phyloP scores from a whole-genome alignment of 2,888 invertebrate species.

The Buathra laborator region DNA sequence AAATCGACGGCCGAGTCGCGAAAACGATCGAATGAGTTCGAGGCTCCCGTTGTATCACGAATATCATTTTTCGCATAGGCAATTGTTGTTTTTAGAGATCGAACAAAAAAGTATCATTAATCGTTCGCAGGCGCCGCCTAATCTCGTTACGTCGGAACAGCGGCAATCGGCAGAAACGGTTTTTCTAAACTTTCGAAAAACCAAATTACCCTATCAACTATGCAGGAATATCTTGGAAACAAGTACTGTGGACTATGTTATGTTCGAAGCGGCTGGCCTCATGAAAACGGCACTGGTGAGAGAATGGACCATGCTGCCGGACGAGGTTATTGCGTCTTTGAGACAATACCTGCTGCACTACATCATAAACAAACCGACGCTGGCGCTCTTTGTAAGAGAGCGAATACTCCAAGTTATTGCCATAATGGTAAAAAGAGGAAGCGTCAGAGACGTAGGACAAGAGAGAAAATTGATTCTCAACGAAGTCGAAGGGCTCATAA shows the following conservation, averaged over 20 bases:
- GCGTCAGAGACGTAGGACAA: constrained; percentile 90
- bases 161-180: constrained; percentile 93
- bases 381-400: constrained; percentile 92
- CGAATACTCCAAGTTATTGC: constrained; percentile 92
- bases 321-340: constrained; percentile 89
- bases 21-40: no score
- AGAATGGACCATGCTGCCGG: constrained; percentile 92
- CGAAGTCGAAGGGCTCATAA: constrained; percentile 92
- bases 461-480: constrained; percentile 89
- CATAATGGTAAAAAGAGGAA: constrained; percentile 94
- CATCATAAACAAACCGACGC: constrained; percentile 88
- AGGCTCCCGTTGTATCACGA: no score
- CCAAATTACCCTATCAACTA: constrained; percentile 92
- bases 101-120: constrained; percentile 8
- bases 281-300: constrained; percentile 93
- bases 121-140: constrained; percentile 90
- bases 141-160: constrained; percentile 91
- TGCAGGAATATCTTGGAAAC: constrained; percentile 93
- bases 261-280: constrained; percentile 95
- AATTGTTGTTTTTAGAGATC: not conserved
- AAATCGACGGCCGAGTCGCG: no score
- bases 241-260: constrained; percentile 91
- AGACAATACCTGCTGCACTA: constrained; percentile 93
- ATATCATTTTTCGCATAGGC: no score
- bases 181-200: constrained; percentile 93